Evolutionary conservation across 2,888 invertebrate species (phyloP), one percentile per base, ranked within the genome.

Genomic region (Hermodice carunculata): DNA sequence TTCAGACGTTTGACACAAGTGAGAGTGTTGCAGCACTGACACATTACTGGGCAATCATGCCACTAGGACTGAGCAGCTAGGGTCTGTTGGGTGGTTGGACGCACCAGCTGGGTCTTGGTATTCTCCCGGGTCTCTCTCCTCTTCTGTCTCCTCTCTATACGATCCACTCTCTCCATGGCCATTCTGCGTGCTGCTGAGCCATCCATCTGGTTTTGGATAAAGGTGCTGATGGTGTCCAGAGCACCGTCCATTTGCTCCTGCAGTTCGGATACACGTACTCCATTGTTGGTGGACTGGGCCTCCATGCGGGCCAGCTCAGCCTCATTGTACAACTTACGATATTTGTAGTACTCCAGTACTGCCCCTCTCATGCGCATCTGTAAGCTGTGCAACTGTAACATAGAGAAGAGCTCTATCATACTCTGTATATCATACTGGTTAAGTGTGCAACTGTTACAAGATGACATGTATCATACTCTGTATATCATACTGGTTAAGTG

Each of bases 351-450:
- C 51, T 79, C 81, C 53, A 73, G 61, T 70, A 83, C 75, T 4
- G 81, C 80, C 5, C 73, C 69, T 48, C 82, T 81, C 76, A 84
- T 78, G 43, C 78, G 71, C 57, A 73, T 75, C 69, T 84, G 84
- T 34, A 84, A 67, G 11, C 80, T 73, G 62, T 79, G 75, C 40
- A 83, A 64, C 82, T 83, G 76, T 3, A 66, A 53, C 11, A 48
- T 8, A 59, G 19, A 31, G 17, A 22, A 19, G 5, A 48, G n/a
- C n/a, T n/a, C n/a, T n/a, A n/a, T n/a, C n/a, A n/a, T n/a, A n/a
- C n/a, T n/a, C n/a, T n/a, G n/a, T n/a, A n/a, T n/a, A n/a, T n/a
- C n/a, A n/a, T n/a, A n/a, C n/a, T n/a, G n/a, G n/a, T n/a, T n/a
- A n/a, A n/a, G n/a, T n/a, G n/a, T n/a, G n/a, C n/a, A n/a, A n/a